Base-by-base conservation (phyloP, 2,113 vertebrate species). In the Heptranchias perlo region DNA sequence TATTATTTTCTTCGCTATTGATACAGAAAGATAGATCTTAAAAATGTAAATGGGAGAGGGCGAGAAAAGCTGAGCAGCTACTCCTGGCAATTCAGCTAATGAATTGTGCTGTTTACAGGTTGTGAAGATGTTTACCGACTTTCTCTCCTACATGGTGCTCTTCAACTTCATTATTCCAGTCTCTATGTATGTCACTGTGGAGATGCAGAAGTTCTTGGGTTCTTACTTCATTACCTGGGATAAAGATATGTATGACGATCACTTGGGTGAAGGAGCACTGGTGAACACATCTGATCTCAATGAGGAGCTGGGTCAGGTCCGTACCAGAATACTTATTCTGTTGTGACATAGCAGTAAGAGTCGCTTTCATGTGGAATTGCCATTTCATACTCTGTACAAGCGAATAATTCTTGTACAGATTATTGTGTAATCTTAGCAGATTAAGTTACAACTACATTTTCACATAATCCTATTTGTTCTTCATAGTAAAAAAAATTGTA, bases 131-230 rank as follows among this genome's bases (percentile, higher is more conserved):
- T 99, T 99, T 98, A 99, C 99, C 0, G 99, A 99, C 96, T 99
- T 99, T 97, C 98, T 99, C 93, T 99, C 99, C 0, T 99, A 99
- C 97, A 99, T 99, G 99, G 99, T 99, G 96, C 98, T 99, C 8
- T 99, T 99, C 98, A 99, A 99, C 97, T 99, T 99, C 96, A 99
- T 99, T 96, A 99, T 99, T 97, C 99, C 99, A 0, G 99, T 99
- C 96, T 99, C 99, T 97, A 99, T 99, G 99, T 99, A 99, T 0
- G 99, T 99, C 96, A 99, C 99, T 0, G 99, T 99, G 73, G 99
- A 99, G 97, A 99, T 99, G 99, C 99, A 99, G 96, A 99, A 99
- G 97, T 99, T 99, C 97, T 97, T 99, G 96, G 99, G 99, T 61
- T 99, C 99, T 54, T 99, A 99, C 97, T 99, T 99, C 97, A 99